Percentiles rank a stretch among this genome's conserved stretches.
These are phyloP conservation scores for Drosophila kanapiae DNA, from an alignment of 1,140 invertebrate genomes.

Conservation along the genomic window DNA sequence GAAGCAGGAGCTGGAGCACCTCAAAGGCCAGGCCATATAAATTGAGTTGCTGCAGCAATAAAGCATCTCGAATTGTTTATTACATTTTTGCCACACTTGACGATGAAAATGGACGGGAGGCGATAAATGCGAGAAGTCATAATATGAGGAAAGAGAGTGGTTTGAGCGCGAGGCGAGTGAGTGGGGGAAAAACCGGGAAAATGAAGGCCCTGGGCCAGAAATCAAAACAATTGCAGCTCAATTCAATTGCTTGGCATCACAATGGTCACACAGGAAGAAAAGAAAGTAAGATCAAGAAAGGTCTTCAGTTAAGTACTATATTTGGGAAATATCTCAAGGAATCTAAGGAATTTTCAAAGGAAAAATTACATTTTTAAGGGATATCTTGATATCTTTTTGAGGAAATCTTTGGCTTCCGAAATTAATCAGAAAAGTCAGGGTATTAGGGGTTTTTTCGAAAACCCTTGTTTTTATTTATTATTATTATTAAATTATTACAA, in stretches of 20 bases:
- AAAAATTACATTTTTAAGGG: too few relatives aligned
- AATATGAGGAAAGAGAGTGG: conserved; percentile 19
- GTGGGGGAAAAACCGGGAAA: conserved; percentile 16
- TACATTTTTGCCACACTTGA: conserved; percentile 80
- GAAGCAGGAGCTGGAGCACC: conserved; percentile 40
- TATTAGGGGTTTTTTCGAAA: too few relatives aligned
- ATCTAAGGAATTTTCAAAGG: too few relatives aligned
- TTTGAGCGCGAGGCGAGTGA: too few relatives aligned
- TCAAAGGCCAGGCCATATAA: conserved; percentile 71
- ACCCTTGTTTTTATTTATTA: too few relatives aligned
- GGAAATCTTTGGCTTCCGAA: too few relatives aligned
- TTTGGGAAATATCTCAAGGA: neutral
- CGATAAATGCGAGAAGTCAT: conserved; percentile 69
- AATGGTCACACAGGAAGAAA: conserved; percentile 16
- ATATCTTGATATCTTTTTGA: too few relatives aligned
- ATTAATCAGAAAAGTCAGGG: too few relatives aligned
- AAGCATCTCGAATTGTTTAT: conserved; percentile 78
- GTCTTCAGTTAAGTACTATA: neutral
- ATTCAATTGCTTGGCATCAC: conserved; percentile 70
- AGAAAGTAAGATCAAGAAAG: neutral
- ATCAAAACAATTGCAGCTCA: conserved; percentile 83
- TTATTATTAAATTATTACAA: neutral
- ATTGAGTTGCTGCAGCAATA: conserved; percentile 77
- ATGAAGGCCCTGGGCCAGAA: conserved; percentile 72
- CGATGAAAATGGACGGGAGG: conserved; percentile 47